Base-by-base conservation (phyloP, 1,140 invertebrate genomes). In the Nylanderia fulva region DNA sequence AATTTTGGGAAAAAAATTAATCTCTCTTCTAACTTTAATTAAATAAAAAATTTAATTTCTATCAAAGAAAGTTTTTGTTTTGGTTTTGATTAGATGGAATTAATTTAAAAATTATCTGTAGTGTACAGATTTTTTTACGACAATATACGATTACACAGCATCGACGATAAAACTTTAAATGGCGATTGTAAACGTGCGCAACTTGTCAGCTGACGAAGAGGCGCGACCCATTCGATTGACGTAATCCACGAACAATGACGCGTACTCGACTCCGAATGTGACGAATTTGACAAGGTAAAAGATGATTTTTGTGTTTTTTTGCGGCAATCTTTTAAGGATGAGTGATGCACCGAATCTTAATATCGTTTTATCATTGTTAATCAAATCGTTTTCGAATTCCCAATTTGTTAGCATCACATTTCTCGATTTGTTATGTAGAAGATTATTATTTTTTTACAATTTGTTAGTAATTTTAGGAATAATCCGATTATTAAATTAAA, bases 161-260 rank as follows among this genome's bases (percentile, higher is more conserved):
- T 18, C 63, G 52, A 21, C n/a, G 42, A 79, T 48, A 45, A 39
- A 58, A 63, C 72, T 76, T 88, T 88, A 89, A 89, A 89, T 89
- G 88, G 79, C 36, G 66, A 52, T 86, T 56, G 63, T 63, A 79
- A 75, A 79, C 75, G 66, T 84, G 83, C 45, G 60, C 75, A 85
- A 89, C 39, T 48, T 56, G 80, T 89, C 88, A 90, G 88, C 75
- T 85, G 88, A 64, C 63, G 69, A 69, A 72, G 58, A 74, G 58
- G 58, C 84, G 66, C 72, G 56, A 75, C 45, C 42, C 9, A 69
- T 54, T n/a, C 39, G 63, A n/a, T 61, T 86, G 84, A 86, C 86
- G 88, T 77, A 90, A 89, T 83, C 45, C 52, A 13, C 9, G 11
- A 27, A n/a, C 29, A 15, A 64, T 27, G 54, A 48, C 24, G 58